These are phyloP conservation scores for Motacilla alba DNA, from an alignment of 2,113 vertebrate genomes.

Conservation along the genomic window DNA sequence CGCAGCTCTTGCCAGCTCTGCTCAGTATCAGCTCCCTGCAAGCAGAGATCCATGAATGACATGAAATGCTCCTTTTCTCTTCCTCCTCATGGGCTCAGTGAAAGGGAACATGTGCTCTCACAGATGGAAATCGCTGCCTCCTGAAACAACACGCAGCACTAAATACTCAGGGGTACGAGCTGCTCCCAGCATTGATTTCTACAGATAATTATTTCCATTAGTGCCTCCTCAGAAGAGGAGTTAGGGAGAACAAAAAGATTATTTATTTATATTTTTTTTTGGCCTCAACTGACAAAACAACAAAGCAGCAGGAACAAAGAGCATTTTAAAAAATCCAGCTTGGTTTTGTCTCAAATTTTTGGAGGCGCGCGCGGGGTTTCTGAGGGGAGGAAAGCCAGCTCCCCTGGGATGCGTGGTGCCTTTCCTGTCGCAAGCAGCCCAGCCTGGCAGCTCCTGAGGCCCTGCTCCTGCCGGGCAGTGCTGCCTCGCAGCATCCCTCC, in stretches of 20 bases:
- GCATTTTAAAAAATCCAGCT: not conserved
- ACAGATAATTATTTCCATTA: not conserved
- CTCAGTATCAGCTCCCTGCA: not conserved
- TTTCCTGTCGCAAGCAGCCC: fast-evolving
- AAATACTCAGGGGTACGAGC: not conserved
- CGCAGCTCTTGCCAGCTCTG: not conserved
- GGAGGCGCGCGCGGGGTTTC: fast-evolving
- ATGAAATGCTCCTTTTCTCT: not conserved
- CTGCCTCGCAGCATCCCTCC: not conserved
- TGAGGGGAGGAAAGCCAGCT: not conserved
- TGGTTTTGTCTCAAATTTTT: not conserved
- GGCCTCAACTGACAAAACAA: not conserved
- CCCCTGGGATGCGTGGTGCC: not conserved
- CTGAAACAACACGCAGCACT: not conserved
- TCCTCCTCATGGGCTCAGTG: not conserved
- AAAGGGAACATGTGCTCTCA: not conserved
- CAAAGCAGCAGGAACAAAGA: not conserved
- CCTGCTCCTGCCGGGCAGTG: not conserved
- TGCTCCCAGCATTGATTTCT: not conserved
- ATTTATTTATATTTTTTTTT: not conserved
- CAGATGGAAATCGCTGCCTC: not conserved
- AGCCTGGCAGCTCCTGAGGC: fast-evolving
- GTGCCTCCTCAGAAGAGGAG: not conserved
- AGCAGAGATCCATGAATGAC: not conserved
- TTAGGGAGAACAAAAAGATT: not conserved